Percentiles rank a stretch among this genome's conserved stretches.
phyloP scores from a whole-genome alignment of 2,113 vertebrate species.

The Pachycephala philippinensis region DNA sequence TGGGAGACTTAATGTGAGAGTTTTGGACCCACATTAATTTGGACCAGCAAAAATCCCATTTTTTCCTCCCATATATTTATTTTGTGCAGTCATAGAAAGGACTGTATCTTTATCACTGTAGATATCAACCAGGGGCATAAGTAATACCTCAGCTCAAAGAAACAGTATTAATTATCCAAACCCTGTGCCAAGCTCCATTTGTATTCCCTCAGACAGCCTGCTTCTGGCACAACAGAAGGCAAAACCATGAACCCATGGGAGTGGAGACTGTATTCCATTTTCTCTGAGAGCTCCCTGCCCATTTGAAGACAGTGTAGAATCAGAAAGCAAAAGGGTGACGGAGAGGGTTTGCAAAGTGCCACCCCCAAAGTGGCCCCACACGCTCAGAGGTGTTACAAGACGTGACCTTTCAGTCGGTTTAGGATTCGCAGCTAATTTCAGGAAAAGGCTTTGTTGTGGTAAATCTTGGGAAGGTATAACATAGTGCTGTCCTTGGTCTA shows the following conservation, averaged over 20 bases:
- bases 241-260: background rate
- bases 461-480: background rate
- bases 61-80: background rate
- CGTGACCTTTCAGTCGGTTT: background rate
- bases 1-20: background rate
- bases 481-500: background rate
- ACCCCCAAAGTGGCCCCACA: no score
- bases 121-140: background rate
- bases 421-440: background rate
- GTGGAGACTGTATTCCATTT: background rate
- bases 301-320: background rate
- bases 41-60: background rate
- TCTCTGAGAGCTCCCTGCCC: background rate
- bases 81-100: background rate
- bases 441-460: background rate
- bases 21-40: background rate
- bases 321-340: background rate
- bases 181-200: background rate
- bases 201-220: background rate
- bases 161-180: background rate
- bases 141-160: background rate
- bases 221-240: background rate
- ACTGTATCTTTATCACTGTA: background rate
- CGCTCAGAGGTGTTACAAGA: rapidly evolving
- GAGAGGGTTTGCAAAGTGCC: background rate